Percentiles rank a stretch among this genome's conserved stretches.
Conservation (phyloP, 2,797 vertebrate species). For the Botia kubotai region DNA sequence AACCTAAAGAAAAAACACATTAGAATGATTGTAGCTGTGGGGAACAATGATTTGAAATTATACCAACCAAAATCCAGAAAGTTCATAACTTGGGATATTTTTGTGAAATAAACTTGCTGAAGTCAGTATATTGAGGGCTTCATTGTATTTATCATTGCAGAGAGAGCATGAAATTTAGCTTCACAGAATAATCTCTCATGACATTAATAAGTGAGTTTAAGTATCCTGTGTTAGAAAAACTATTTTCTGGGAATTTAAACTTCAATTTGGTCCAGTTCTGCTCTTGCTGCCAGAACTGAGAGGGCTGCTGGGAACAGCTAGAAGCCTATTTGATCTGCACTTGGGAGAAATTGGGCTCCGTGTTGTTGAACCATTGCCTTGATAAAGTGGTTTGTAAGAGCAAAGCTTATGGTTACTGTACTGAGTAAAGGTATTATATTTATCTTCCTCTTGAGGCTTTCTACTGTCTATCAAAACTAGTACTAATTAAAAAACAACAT, state of each 20-base stretch:
- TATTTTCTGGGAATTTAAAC: slow-evolving; percentile 56
- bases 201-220: slow-evolving; percentile 55
- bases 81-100: slow-evolving; percentile 26
- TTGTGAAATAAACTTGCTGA: slow-evolving; percentile 21
- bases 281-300: slow-evolving; percentile 43
- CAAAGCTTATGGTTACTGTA: slow-evolving; percentile 8
- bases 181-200: slow-evolving; percentile 52
- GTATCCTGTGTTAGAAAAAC: slow-evolving; percentile 42
- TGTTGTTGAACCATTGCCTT: slow-evolving; percentile 44
- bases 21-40: not conserved
- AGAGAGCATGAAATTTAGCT: slow-evolving; percentile 53
- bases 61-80: slow-evolving; percentile 7
- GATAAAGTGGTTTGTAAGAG: slow-evolving; percentile 31
- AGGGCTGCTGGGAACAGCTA: slow-evolving; percentile 32
- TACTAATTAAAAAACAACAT: not conserved
- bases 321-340: slow-evolving; percentile 44
- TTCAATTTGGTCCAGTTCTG: slow-evolving; percentile 51
- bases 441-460: slow-evolving; percentile 10
- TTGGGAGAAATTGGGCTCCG: slow-evolving; percentile 38
- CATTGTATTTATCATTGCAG: slow-evolving; percentile 30
- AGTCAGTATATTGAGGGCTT: slow-evolving; percentile 14
- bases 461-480: not conserved
- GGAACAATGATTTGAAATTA: slow-evolving; percentile 1
- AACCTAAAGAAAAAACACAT: not conserved
- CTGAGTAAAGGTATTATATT: slow-evolving; percentile 9